phyloP scores from a whole-genome alignment of 2,888 invertebrate species.

The Crepidodera aurea region DNA sequence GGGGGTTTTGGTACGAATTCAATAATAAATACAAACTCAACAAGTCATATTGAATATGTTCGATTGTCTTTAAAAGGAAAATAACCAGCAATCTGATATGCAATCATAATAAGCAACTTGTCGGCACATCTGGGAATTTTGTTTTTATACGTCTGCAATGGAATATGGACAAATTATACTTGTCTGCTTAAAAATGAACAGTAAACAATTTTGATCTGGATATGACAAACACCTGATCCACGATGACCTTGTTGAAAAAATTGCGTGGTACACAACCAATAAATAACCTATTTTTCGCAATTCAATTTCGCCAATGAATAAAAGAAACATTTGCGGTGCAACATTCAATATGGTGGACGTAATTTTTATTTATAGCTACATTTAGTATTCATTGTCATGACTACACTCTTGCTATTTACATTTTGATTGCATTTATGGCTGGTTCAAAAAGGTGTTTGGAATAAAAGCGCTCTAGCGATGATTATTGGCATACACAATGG shows the following conservation, averaged over 20 bases:
- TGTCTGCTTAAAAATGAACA: too few relatives aligned
- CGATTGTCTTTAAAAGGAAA: too few relatives aligned
- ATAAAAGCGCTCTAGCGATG: not conserved
- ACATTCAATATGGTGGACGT: not conserved
- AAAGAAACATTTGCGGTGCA: not conserved
- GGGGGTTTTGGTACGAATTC: too few relatives aligned
- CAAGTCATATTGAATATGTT: too few relatives aligned
- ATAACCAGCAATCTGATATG: too few relatives aligned
- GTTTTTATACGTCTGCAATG: too few relatives aligned
- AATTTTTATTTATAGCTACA: slow-evolving; percentile 8
- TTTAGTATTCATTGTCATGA: not conserved
- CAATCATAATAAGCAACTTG: too few relatives aligned
- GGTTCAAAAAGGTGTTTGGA: not conserved
- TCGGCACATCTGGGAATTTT: too few relatives aligned
- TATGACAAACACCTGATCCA: too few relatives aligned
- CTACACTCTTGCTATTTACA: not conserved
- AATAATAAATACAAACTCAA: too few relatives aligned
- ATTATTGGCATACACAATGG: not conserved
- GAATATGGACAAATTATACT: too few relatives aligned
- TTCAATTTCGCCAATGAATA: not conserved
- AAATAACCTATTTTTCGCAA: not conserved
- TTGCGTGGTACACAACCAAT: not conserved
- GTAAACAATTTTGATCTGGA: too few relatives aligned
- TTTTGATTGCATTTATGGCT: not conserved
- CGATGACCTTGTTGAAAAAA: not conserved